Percentiles rank a stretch among this genome's conserved stretches.
Conservation (phyloP, 2,888 invertebrate genomes). For the Drosophila sordidapex region DNA sequence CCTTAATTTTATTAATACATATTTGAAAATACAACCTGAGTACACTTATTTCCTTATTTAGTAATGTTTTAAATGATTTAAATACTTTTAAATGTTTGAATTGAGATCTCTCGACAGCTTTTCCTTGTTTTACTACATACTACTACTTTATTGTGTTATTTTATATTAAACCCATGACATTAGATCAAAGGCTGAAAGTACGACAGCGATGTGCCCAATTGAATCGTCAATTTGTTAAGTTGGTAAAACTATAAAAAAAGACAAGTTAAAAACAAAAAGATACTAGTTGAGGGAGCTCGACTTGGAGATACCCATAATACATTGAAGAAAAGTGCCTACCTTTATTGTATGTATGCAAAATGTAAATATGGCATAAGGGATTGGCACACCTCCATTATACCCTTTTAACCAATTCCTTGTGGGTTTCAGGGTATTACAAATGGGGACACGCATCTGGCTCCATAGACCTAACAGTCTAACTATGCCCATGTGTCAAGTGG, state of each 20-base stretch:
- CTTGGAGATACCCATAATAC: not conserved
- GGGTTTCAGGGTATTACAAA: not conserved
- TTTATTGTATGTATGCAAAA: not conserved
- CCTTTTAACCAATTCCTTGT: not conserved
- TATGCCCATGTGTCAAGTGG: conserved; percentile 61
- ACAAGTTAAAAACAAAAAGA: not conserved
- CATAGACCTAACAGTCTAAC: conserved; percentile 11
- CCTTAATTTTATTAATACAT: not conserved
- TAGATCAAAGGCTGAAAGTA: not conserved
- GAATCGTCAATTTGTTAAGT: conserved; percentile 62
- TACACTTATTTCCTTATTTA: not conserved
- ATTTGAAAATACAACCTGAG: not conserved
- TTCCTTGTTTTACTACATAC: not conserved
- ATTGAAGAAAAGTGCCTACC: not conserved
- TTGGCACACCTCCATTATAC: not conserved
- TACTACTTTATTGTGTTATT: not conserved
- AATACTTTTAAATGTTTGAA: not conserved
- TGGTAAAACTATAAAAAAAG: conserved; percentile 7
- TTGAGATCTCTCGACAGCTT: not conserved
- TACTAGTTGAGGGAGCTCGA: not conserved
- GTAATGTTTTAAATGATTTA: not conserved
- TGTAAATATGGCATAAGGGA: not conserved
- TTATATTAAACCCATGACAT: not conserved
- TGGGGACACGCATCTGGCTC: conserved; percentile 30
- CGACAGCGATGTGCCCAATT: conserved; percentile 13